Conservation (phyloP, 2,888 invertebrate genomes). For the Cerceris ruficornis region DNA sequence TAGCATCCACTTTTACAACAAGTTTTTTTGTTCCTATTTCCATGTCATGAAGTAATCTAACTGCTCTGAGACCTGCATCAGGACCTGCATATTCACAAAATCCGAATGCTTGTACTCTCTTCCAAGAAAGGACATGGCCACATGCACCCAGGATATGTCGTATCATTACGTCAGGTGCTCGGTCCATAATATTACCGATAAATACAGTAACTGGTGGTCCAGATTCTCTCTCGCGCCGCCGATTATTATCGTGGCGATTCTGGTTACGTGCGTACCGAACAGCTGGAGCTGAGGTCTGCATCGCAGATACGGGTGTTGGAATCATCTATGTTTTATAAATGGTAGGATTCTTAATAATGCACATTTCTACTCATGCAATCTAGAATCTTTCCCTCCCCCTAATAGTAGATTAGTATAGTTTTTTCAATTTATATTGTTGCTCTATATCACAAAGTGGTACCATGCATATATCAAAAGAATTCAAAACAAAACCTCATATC, state of each 20-base stretch:
- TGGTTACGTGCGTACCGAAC: conserved; percentile 78
- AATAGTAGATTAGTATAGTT: conserved; percentile 49
- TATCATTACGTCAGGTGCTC: conserved; percentile 97
- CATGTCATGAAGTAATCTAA: conserved; percentile 95
- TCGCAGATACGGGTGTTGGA: conserved; percentile 81
- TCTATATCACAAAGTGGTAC: conserved; percentile 6
- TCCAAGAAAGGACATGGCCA: conserved; percentile 98
- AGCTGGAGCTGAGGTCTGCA: conserved; percentile 80
- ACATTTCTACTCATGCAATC: conserved; percentile 71
- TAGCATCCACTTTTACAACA: conserved; percentile 98
- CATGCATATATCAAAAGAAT: conserved; percentile 35
- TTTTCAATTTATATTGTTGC: conserved; percentile 17
- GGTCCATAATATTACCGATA: conserved; percentile 97
- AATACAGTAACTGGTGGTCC: conserved; percentile 98
- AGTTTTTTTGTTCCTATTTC: conserved; percentile 96
- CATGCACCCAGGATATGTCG: conserved; percentile 95
- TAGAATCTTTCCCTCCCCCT: conserved; percentile 57
- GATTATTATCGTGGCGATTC: conserved; percentile 77
- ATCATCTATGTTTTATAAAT: conserved; percentile 81
- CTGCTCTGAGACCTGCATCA: conserved; percentile 96
- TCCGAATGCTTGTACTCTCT: conserved; percentile 98
- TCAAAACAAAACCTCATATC: conserved; percentile 6
- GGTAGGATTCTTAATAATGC: conserved; percentile 68
- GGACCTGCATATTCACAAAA: conserved; percentile 99
- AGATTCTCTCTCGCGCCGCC: conserved; percentile 78